Base-by-base conservation (phyloP, 2,888 invertebrate species). In the Synergus laeviventris region DNA sequence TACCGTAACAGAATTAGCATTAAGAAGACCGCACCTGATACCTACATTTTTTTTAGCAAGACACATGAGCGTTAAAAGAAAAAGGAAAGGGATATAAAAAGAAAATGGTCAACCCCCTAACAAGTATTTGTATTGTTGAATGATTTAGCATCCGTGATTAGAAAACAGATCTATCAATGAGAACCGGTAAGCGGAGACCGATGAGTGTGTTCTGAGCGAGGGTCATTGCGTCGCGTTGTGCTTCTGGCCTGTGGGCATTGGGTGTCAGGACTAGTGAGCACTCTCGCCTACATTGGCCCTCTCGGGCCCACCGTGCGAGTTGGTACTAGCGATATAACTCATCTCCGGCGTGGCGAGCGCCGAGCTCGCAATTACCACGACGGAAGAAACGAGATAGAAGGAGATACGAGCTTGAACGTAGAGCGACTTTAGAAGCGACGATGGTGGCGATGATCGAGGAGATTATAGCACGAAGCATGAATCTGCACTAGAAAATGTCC, bases 281-380 rank as follows among this genome's bases (percentile, higher is more conserved):
- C 84, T 86, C 86, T 85, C 85, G 83, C 85, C 85, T 84, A 82
- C 75, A 77, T 79, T 56, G 79, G 75, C 76, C 73, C 66, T 62
- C 78, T 62, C 59, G 16, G 79, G 81, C 78, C 85, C 83, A 83
- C 82, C 84, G 80, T 82, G 84, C 81, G 79, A 84, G 84, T 74
- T 73, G 39, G 39, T 42, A 42, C 64, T 70, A 60, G 42, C 81
- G 79, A 77, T 81, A 79, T 83, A 82, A 85, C 82, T 85, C 85
- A 85, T 85, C 82, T 83, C 83, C 79, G 79, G 81, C 81, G 78
- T 73, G 80, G 81, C 75, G 64, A 76, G 78, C 80, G 75, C 62
- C 73, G 76, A 76, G 79, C 82, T 86, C 83, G 87, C 87, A 87
- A 88, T 87, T 87, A 88, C 87, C 85, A 85, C 84, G 86, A 86